These are phyloP conservation scores for Eristalinus aeneus DNA, from an alignment of 2,888 invertebrate species.

Conservation along the genomic window DNA sequence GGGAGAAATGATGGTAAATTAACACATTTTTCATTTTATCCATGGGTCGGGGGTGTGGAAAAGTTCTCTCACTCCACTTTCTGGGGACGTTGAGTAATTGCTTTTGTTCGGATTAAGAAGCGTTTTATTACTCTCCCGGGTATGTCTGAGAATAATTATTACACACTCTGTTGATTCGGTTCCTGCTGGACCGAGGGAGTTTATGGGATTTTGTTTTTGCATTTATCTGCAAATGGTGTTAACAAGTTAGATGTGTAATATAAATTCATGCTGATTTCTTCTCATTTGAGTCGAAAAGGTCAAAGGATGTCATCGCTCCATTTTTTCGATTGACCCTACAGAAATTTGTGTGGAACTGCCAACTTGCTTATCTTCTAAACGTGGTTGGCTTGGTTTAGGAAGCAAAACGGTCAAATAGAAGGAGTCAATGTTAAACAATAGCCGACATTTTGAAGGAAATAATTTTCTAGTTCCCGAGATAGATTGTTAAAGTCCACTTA, in stretches of 20 bases:
- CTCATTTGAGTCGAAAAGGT: not conserved
- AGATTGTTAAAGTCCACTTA: too few species aligned
- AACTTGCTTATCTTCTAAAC: too few species aligned
- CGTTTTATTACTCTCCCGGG: constrained; percentile 67
- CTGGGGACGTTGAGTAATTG: constrained; percentile 68
- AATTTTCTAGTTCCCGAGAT: too few species aligned
- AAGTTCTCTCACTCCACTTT: constrained; percentile 39
- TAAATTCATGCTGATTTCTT: not conserved
- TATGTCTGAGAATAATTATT: constrained; percentile 64
- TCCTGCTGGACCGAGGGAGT: not conserved
- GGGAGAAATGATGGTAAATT: constrained; percentile 69
- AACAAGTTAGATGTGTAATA: not conserved
- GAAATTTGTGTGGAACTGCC: too few species aligned
- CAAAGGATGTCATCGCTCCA: too few species aligned
- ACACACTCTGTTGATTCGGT: constrained; percentile 68
- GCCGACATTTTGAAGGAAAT: too few species aligned
- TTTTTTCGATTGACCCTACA: too few species aligned
- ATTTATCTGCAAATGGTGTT: not conserved
- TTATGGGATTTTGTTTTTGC: not conserved
- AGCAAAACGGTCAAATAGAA: too few species aligned
- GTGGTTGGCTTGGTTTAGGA: too few species aligned
- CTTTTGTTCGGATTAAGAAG: constrained; percentile 68
- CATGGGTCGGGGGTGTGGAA: constrained; percentile 39
- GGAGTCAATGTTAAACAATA: too few species aligned
- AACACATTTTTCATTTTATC: constrained; percentile 70